Percentiles rank a stretch among this genome's conserved stretches.
These are phyloP conservation scores for Cricetomys ansorgei DNA, from an alignment of 2,113 vertebrate species.

Conservation along the genomic window DNA sequence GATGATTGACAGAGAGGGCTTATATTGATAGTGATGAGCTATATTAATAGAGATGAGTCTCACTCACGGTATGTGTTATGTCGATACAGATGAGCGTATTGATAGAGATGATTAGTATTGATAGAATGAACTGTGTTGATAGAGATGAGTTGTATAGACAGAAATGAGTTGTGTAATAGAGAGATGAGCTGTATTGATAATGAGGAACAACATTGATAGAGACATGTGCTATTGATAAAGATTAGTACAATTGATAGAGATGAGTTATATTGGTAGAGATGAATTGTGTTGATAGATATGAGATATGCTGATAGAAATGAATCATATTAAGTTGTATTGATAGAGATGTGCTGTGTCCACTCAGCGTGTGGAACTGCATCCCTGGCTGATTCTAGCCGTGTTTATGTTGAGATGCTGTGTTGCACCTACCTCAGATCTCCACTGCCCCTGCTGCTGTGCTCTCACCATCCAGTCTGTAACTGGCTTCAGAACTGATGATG, in stretches of 20 bases:
- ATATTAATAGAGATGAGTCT: background rate
- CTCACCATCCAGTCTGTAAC: conserved; percentile 14
- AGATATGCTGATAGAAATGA: background rate
- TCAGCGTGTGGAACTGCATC: background rate
- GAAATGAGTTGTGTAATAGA: too few species aligned
- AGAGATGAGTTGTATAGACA: background rate
- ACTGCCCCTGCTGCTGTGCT: background rate
- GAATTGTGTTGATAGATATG: background rate
- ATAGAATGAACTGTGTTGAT: background rate
- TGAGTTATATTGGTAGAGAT: background rate
- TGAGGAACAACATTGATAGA: background rate
- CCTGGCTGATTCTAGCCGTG: background rate
- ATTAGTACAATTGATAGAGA: background rate
- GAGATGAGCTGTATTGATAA: too few species aligned
- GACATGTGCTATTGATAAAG: too few species aligned
- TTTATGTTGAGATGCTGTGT: background rate
- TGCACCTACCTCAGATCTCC: conserved; percentile 72
- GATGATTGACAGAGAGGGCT: background rate
- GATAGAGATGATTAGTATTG: background rate
- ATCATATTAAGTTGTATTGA: background rate
- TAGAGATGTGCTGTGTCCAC: background rate
- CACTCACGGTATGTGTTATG: background rate
- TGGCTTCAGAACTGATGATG: conserved; percentile 15
- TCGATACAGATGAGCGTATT: background rate
- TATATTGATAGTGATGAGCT: background rate